Evolutionary conservation across 2,888 invertebrate species (phyloP).

Genomic region (Tupiocoris notatus): DNA sequence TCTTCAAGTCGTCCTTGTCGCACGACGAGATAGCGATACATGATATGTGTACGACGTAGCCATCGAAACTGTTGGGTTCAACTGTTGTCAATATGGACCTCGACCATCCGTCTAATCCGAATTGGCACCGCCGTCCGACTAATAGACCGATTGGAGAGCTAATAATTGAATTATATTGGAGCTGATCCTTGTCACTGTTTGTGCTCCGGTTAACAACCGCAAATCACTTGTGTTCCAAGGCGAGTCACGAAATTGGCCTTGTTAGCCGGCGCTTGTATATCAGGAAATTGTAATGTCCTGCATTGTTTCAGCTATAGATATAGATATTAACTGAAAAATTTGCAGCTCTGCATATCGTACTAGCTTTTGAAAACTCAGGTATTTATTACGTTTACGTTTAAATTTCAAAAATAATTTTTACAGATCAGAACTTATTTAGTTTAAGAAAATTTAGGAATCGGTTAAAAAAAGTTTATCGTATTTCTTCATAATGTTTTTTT

Average conservation of each 20-base stretch:
- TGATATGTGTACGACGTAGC: background rate
- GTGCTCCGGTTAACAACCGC: background rate
- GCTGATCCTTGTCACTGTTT: background rate
- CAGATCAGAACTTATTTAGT: no score
- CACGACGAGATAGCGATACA: background rate
- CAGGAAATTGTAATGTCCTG: no score
- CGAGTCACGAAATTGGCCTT: background rate
- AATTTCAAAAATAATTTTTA: no score
- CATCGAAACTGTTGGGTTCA: background rate
- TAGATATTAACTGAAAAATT: no score
- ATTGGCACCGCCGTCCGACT: background rate
- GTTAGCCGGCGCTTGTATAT: background rate
- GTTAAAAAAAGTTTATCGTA: no score
- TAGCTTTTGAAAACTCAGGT: no score
- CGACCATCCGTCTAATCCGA: background rate
- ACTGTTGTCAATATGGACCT: background rate
- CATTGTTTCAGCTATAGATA: no score
- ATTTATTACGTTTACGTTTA: no score
- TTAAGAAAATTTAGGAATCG: no score
- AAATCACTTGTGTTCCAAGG: background rate
- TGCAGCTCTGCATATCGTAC: no score
- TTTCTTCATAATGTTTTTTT: no score
- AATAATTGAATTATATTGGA: slow-evolving; percentile 16
- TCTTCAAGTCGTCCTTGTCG: background rate
- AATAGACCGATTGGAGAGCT: slow-evolving; percentile 4